Evolutionary conservation across 2,888 invertebrate genomes (phyloP), one percentile per base, ranked within the genome.

Genomic region (Anoncus sp.): DNA sequence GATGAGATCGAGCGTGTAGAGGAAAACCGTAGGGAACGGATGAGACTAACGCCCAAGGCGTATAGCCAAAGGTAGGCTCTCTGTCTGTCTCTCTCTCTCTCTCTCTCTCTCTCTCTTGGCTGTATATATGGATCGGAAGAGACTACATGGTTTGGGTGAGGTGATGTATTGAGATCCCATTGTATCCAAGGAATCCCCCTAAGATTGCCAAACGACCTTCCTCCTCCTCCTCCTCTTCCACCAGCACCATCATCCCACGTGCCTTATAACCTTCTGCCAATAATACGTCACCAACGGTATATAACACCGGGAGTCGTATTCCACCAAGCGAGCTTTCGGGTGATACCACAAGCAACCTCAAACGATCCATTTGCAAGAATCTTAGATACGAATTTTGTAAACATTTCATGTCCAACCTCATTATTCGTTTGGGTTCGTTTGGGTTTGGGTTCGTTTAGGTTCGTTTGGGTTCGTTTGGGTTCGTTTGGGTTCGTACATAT

Each of bases 131-230:
- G 67, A 70, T 77, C 65, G 55, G 53, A n/a, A n/a, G 70, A 71
- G 78, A 76, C 79, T 77, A 75, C 74, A 70, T 74, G 87, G 86
- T 88, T 89, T 90, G 90, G 88, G 86, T 83, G 87, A 90, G 88
- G 90, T 91, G 91, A 90, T 91, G 91, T 90, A 91, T 91, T 91
- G 91, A 91, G 91, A 91, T 91, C 90, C 91, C 90, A 91, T 91
- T 90, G 90, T 91, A 90, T 90, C 90, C 88, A 83, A 85, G 87
- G 88, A 91, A 91, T 90, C 91, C 90, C 90, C 88, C 85, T 63
- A 91, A 91, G 91, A 91, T 91, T 91, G 90, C 90, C 89, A 90
- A 91, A 90, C 90, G 89, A 89, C 90, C 85, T 84, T 86, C 85
- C 85, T 84, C 82, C 83, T 80, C 84, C 81, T 67, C 69, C 57